Percentiles rank a stretch among this genome's conserved stretches.
Evolutionary conservation across 2,888 invertebrate species (phyloP).

Genomic region (Pandemis heparana): DNA sequence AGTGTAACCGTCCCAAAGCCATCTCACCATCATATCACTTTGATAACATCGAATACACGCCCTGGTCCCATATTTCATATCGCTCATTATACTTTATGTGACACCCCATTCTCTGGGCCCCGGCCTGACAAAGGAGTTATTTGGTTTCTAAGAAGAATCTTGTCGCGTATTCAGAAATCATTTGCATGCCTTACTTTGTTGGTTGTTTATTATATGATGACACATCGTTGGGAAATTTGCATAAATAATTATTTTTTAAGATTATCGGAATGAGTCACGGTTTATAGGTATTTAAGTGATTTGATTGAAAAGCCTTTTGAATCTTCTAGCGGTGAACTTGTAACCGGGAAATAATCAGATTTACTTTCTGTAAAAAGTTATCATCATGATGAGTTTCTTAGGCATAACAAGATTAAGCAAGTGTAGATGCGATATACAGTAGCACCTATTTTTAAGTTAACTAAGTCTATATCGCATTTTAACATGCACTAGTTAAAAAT

Average conservation of each 20-base stretch:
- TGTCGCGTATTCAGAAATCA: conserved; percentile 67
- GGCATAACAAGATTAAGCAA: too few species aligned
- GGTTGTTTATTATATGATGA: conserved; percentile 53
- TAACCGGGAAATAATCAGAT: too few species aligned
- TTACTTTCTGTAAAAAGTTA: too few species aligned
- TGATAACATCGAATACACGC: background rate
- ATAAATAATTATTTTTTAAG: conserved; percentile 4
- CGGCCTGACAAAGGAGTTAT: conserved; percentile 77
- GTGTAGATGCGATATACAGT: too few species aligned
- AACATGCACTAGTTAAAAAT: too few species aligned
- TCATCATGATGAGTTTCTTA: too few species aligned
- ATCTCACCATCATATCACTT: background rate
- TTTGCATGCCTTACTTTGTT: conserved; percentile 65
- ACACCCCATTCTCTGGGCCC: conserved; percentile 5
- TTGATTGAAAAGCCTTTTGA: too few species aligned
- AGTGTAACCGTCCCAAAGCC: too few species aligned
- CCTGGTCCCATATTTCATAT: conserved; percentile 15
- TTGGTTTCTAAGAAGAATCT: conserved; percentile 75
- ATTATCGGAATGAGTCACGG: conserved; percentile 15
- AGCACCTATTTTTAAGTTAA: too few species aligned
- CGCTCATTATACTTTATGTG: conserved; percentile 27
- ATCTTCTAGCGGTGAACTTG: too few species aligned
- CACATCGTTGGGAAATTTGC: conserved; percentile 43
- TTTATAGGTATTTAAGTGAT: background rate
- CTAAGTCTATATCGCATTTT: too few species aligned